Conservation (phyloP, 2,888 invertebrate species). For the Rhagonycha lutea region DNA sequence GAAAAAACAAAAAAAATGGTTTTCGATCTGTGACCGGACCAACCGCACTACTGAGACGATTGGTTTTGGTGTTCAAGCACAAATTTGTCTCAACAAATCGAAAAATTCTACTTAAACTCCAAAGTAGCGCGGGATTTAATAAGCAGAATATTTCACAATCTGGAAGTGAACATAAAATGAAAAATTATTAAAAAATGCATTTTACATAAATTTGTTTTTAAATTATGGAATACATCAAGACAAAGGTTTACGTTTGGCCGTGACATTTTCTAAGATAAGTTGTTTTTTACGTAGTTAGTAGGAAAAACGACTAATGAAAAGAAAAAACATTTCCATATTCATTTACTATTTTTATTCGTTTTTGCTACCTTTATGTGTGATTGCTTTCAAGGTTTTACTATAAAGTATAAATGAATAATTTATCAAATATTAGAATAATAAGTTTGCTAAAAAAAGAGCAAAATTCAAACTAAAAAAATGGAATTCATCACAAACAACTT, state of each 20-base stretch:
- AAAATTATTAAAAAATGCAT: neutral
- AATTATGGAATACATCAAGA: neutral
- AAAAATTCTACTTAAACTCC: neutral
- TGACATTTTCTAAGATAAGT: constrained; percentile 25
- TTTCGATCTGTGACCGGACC: too few species aligned
- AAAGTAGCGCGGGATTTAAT: neutral
- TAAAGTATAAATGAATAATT: neutral
- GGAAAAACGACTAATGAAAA: neutral
- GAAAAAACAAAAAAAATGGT: too few species aligned
- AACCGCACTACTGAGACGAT: too few species aligned
- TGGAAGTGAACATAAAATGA: neutral
- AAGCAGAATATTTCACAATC: neutral
- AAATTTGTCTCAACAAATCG: too few species aligned
- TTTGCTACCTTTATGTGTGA: constrained; percentile 1
- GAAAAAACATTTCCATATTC: constrained; percentile 24
- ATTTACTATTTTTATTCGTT: constrained; percentile 15
- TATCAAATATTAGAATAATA: neutral
- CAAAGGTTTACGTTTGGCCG: constrained; percentile 24
- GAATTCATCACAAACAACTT: neutral
- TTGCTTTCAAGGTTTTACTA: constrained; percentile 16
- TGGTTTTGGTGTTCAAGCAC: too few species aligned
- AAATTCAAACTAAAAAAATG: neutral
- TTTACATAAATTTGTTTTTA: neutral
- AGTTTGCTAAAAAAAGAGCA: neutral
- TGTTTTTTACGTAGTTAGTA: constrained; percentile 10